These are phyloP conservation scores for Verasper variegatus DNA, from an alignment of 2,113 vertebrate species.

Conservation along the genomic window DNA sequence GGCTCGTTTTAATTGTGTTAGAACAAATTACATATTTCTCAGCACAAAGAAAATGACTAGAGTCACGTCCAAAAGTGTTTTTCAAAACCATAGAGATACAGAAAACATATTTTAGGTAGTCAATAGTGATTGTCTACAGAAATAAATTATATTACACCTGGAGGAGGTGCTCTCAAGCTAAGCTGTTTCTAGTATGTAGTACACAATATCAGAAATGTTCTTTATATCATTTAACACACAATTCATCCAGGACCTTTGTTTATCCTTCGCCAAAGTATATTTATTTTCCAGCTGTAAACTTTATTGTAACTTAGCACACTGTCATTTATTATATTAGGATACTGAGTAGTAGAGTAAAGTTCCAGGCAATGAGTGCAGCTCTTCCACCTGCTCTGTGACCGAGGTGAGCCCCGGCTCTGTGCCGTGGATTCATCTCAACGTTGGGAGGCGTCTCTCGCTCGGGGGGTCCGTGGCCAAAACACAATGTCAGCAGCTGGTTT, in stretches of 20 bases:
- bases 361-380: not conserved
- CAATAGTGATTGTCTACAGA: no score
- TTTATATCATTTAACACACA: not conserved
- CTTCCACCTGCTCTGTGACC: not conserved
- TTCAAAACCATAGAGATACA: not conserved
- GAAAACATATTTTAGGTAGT: not conserved
- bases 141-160: not conserved
- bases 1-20: no score
- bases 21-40: no score
- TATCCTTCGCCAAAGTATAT: not conserved
- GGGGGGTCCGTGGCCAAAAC: not conserved
- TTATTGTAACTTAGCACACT: not conserved
- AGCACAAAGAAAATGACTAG: no score
- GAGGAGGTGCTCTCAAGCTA: not conserved
- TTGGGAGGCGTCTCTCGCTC: slow-evolving; percentile 47
- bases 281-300: not conserved
- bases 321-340: slow-evolving; percentile 2
- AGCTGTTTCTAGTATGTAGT: not conserved
- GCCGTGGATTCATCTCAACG: slow-evolving; percentile 24
- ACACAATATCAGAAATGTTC: not conserved
- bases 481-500: slow-evolving; percentile 49
- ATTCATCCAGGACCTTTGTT: not conserved
- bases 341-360: not conserved
- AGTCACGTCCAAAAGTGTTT: no score
- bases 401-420: slow-evolving; percentile 19